Evolutionary conservation across 2,797 vertebrate species (phyloP), one percentile per base, ranked within the genome.

Genomic region (Chaetodon trifasciatus): DNA sequence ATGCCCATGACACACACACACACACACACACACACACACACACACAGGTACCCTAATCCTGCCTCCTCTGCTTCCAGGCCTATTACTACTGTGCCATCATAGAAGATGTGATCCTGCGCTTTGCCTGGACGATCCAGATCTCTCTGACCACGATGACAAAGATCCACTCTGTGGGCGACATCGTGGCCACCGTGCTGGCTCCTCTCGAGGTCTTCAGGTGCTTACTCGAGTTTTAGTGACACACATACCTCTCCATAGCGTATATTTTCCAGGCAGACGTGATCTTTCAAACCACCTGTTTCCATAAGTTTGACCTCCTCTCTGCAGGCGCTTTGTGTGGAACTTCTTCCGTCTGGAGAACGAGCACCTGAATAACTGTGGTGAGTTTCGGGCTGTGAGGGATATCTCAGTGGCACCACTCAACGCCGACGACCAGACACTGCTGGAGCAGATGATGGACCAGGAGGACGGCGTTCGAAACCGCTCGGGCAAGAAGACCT

Each of bases 371-470:
- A 99, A 99, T 85, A 99, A 99, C 95, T 99, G 98, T 42, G 98
- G 98, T 74, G 98, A 99, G 91, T 99, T 99, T 84, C 96, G 98
- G 9, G 98, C 98, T 0, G 98, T 99, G 52, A 95, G 98, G 65
- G 98, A 99, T 84, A 99, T 99, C 93, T 99, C 97, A 0, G 98
- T 99, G 94, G 98, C 98, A 3, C 98, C 98, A 0, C 96, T 99
- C 81, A 99, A 99, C 1, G 97, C 98, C 0, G 98, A 99, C 9
- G 98, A 99, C 93, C 97, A 99, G 96, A 99, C 98, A 0, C 95
- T 99, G 61, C 95, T 99, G 88, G 98, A 99, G 91, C 98, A 99
- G 95, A 99, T 99, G 98, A 99, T 99, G 98, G 98, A 99, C 94
- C 97, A 98, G 95, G 98, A 99, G 0, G 98, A 98, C 0, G 98